phyloP scores from a whole-genome alignment of 2,113 vertebrate species.

The Peromyscus californicus region DNA sequence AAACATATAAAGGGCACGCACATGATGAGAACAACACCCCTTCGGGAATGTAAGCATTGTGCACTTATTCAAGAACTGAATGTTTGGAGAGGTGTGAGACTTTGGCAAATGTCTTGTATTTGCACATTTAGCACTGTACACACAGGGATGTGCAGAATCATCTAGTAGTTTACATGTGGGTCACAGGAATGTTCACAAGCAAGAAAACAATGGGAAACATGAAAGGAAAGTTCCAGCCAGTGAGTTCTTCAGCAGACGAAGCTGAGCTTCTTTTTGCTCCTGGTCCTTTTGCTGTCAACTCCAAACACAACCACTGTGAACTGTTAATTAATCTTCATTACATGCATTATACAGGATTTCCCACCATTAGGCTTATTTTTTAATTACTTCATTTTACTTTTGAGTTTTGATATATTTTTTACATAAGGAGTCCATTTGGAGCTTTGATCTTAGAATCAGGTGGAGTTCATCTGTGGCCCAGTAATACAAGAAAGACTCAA shows the following conservation, averaged over 20 bases:
- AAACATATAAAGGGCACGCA: background rate
- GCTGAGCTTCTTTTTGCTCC: background rate
- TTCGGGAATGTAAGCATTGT: background rate
- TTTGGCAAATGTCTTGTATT: slow-evolving; percentile 13
- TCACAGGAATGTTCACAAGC: background rate
- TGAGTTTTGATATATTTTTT: slow-evolving; percentile 66
- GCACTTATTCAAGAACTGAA: background rate
- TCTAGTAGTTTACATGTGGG: background rate
- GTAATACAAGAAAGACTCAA: slow-evolving; percentile 58
- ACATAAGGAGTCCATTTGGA: slow-evolving; percentile 4
- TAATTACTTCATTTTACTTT: slow-evolving; percentile 35
- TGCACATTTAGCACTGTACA: background rate
- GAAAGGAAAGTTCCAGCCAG: background rate
- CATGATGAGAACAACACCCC: no score
- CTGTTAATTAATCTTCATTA: slow-evolving; percentile 42
- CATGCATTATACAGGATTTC: background rate
- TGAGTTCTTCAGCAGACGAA: background rate
- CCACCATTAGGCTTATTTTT: slow-evolving; percentile 51
- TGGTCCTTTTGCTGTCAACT: background rate
- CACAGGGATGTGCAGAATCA: background rate
- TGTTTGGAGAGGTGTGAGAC: background rate
- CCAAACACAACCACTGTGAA: background rate
- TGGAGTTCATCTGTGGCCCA: slow-evolving; percentile 39
- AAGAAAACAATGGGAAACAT: background rate
- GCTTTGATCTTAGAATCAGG: slow-evolving; percentile 63